Evolutionary conservation across 2,113 vertebrate genomes (phyloP), one percentile per base, ranked within the genome.

Genomic region (Odobenus rosmarus): DNA sequence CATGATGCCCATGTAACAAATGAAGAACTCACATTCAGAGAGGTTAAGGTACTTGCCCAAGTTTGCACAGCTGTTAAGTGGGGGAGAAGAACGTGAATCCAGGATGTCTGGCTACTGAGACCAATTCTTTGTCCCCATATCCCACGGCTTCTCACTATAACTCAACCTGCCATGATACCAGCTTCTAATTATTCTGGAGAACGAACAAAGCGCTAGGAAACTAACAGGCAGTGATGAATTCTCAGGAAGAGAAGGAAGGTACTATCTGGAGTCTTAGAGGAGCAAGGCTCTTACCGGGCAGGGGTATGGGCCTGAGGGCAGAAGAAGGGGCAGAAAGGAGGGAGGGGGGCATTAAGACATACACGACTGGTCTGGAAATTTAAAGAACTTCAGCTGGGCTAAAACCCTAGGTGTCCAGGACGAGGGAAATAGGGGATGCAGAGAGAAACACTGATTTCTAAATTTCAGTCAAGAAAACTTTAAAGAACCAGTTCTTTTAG

Each of bases 231-330:
- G 6, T 15, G 42, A 74, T 15, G 39, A 57, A 74, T 21, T 64
- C 80, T 59, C 69, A 90, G 23, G 7, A 36, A 72, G 23, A 69
- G 61, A 69, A 42, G 18, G 69, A 57, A 33, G 81, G 6, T 33
- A 31, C 28, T 14, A 3, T 18, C 4, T 36, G 19, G 59, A 59
- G 7, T 14, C 39, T 31, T 6, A 83, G 7, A 26, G 10, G 0
- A 76, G 64, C 19, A 51, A 23, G n/a, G 28, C 59, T 36, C 51
- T 46, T 23, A 39, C 31, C 23, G 33, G 14, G 31, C 55, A 11
- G 11, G 2, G 33, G 61, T 24, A 39, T 15, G 33, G 21, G 39
- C 28, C 10, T 7, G 4, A 16, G 62, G 21, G 31, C 18, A 28
- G 4, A 0, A 26, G 59, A 46, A 92, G 39, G 46, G 69, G 36